These are phyloP conservation scores for Idris sp. DNA, from an alignment of 1,140 invertebrate species.

Conservation along the genomic window DNA sequence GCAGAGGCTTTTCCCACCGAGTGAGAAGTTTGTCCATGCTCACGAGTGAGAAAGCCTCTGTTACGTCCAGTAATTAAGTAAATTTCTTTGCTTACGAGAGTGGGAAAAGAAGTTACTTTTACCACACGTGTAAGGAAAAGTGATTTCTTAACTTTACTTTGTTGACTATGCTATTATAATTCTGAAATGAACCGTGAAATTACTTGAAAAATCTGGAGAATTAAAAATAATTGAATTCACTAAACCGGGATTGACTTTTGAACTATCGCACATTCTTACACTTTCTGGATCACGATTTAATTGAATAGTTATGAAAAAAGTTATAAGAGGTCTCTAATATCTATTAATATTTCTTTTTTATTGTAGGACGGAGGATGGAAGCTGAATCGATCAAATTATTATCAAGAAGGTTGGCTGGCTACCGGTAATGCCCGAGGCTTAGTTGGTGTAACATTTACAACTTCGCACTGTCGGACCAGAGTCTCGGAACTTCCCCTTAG, in stretches of 20 bases:
- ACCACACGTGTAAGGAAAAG: too few species aligned
- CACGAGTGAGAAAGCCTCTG: too few species aligned
- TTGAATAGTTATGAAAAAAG: slow-evolving; percentile 6
- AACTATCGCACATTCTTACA: not conserved
- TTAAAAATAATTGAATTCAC: slow-evolving; percentile 1
- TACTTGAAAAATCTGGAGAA: not conserved
- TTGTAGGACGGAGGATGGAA: slow-evolving; percentile 94
- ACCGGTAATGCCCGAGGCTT: slow-evolving; percentile 96
- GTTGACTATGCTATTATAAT: too few species aligned
- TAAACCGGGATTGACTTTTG: not conserved
- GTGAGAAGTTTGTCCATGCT: too few species aligned
- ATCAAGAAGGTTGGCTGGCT: slow-evolving; percentile 98
- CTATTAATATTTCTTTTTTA: too few species aligned
- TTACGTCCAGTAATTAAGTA: too few species aligned
- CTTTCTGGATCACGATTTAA: slow-evolving; percentile 1
- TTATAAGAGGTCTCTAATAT: slow-evolving; percentile 23
- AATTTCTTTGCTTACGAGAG: too few species aligned
- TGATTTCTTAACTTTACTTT: too few species aligned
- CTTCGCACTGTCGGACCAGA: slow-evolving; percentile 89
- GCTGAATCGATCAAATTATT: slow-evolving; percentile 95
- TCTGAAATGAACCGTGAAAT: too few species aligned
- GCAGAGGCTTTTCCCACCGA: too few species aligned
- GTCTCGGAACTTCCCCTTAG: slow-evolving; percentile 89
- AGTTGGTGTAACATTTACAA: slow-evolving; percentile 97
- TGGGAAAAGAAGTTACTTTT: too few species aligned